phyloP scores from a whole-genome alignment of 2,113 vertebrate species.

The Ceyx melanurus region DNA sequence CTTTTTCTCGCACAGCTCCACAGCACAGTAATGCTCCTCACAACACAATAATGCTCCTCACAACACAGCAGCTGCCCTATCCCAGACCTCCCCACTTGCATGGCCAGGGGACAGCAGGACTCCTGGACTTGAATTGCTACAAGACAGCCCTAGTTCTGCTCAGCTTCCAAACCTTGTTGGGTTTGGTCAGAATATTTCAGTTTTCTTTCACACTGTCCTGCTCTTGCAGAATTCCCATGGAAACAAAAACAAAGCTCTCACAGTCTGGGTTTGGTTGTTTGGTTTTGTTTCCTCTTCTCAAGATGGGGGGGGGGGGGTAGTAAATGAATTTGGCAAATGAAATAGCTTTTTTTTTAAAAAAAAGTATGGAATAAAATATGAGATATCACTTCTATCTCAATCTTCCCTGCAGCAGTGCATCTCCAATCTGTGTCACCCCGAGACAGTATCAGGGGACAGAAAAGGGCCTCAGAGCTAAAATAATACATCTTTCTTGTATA shows the following conservation, averaged over 20 bases:
- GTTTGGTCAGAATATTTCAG: not conserved
- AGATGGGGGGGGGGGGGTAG: rapidly evolving
- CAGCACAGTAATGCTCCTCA: not conserved
- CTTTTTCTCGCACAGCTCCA: not conserved
- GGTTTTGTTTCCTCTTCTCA: not conserved
- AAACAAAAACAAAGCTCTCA: constrained; percentile 43
- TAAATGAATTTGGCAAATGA: not conserved
- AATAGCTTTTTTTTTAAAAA: not conserved
- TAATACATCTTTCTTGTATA: not conserved
- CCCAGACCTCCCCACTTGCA: too few species aligned
- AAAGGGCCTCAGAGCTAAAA: not conserved
- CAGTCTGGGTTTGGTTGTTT: constrained; percentile 16
- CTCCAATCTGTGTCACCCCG: not conserved
- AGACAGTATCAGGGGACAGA: not conserved
- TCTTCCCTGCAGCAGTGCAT: not conserved
- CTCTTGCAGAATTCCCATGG: constrained; percentile 48
- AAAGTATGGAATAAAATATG: not conserved
- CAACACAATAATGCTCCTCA: not conserved
- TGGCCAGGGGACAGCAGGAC: rapidly evolving
- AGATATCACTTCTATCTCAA: not conserved
- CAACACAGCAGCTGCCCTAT: not conserved
- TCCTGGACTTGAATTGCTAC: not conserved
- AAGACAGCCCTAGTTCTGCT: not conserved
- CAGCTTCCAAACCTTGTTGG: not conserved
- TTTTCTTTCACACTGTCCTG: not conserved